Evolutionary conservation across 2,888 invertebrate species (phyloP).

Genomic region (Ichneumoninae sp.): DNA sequence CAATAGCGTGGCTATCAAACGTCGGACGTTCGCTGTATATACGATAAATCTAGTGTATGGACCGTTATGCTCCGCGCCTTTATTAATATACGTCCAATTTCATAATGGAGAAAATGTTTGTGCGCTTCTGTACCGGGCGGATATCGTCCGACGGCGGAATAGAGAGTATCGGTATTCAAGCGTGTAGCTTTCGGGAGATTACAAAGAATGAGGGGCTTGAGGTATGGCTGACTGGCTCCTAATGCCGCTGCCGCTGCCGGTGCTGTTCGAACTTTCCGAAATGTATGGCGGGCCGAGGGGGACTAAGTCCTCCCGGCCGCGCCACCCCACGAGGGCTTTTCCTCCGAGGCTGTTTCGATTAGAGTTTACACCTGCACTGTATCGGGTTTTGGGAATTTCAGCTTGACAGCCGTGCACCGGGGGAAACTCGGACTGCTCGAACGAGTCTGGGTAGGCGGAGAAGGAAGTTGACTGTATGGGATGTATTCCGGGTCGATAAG

Average conservation of each 20-base stretch:
- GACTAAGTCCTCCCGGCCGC: constrained; percentile 17
- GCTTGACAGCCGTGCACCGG: constrained; percentile 18
- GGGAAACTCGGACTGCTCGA: constrained; percentile 30
- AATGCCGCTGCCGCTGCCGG: constrained; percentile 2
- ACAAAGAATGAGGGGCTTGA: constrained; percentile 33
- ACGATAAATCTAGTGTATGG: constrained; percentile 16
- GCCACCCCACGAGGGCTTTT: constrained; percentile 31
- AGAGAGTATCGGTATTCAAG: constrained; percentile 15
- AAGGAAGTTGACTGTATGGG: constrained; percentile 29
- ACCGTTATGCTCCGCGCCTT: constrained; percentile 20
- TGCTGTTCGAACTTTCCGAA: constrained; percentile 40
- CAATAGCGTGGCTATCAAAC: constrained; percentile 51
- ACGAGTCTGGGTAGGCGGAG: not conserved
- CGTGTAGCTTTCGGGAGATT: constrained; percentile 26
- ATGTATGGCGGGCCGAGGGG: constrained; percentile 19
- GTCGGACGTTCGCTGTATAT: constrained; percentile 36
- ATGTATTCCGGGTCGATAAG: constrained; percentile 37
- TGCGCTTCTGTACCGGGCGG: constrained; percentile 17
- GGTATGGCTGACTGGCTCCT: constrained; percentile 16
- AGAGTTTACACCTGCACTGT: constrained; percentile 48
- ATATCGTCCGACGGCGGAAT: constrained; percentile 24
- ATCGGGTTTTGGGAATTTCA: constrained; percentile 38
- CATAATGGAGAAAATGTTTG: constrained; percentile 60
- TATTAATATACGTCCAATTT: constrained; percentile 66
- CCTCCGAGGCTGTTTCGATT: constrained; percentile 37